A percentile compares a stretch with the other conserved stretches of the same genome.
Conservation (phyloP, 2,797 vertebrate genomes). For the Cebuella pygmaea region DNA sequence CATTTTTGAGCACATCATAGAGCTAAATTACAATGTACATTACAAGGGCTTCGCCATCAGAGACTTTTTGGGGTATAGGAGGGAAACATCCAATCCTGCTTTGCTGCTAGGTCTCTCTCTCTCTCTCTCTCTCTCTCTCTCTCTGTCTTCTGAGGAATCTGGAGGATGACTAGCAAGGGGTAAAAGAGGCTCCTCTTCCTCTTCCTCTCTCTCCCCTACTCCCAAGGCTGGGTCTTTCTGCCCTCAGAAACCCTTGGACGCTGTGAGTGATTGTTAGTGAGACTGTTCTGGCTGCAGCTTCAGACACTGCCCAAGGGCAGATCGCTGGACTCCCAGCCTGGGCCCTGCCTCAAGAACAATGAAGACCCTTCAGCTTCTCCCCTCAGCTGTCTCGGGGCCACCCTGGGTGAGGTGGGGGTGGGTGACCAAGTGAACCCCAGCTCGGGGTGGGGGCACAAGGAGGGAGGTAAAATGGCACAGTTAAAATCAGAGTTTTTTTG, state of each 20-base stretch:
- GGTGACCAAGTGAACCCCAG: background rate
- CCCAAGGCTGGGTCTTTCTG: background rate
- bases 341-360: conserved; percentile 33
- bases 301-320: conserved; percentile 51
- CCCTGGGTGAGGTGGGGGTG: background rate
- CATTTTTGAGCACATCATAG: background rate
- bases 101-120: background rate
- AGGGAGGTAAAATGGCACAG: background rate
- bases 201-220: too few relatives aligned
- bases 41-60: background rate
- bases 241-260: background rate
- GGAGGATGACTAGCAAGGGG: background rate
- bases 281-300: background rate
- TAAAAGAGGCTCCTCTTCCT: background rate
- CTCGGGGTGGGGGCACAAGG: background rate
- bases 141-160: background rate
- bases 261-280: background rate
- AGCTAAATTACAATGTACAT: background rate
- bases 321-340: background rate
- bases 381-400: background rate
- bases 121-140: too few relatives aligned
- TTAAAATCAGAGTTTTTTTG: background rate
- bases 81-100: background rate
- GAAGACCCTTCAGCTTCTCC: conserved; percentile 13
- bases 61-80: background rate